Conservation (phyloP, 2,113 vertebrate species). For the Mus spicilegus region DNA sequence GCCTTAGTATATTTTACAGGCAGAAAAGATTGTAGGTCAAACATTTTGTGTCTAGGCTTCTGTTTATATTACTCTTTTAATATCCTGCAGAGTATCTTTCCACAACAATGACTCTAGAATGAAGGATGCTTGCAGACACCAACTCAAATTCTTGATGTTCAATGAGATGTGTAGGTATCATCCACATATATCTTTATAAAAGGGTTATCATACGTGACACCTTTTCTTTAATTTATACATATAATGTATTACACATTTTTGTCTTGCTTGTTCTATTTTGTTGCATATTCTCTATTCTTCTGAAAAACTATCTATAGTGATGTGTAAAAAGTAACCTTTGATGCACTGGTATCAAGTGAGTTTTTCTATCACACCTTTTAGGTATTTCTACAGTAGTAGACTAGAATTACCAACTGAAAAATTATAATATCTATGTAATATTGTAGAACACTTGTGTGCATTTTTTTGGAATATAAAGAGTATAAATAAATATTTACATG, state of each 20-base stretch:
- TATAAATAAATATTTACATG: not conserved
- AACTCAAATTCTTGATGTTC: not conserved
- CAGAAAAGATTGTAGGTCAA: not conserved
- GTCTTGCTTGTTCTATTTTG: not conserved
- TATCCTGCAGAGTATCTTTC: not conserved
- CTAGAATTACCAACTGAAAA: not conserved
- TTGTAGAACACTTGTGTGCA: not conserved
- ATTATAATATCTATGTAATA: not conserved
- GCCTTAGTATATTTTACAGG: not conserved
- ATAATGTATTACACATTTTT: not conserved
- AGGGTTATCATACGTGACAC: not conserved
- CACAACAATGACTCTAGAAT: not conserved
- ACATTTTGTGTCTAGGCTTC: not conserved
- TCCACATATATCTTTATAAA: not conserved
- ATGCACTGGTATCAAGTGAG: not conserved
- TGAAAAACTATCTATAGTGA: not conserved
- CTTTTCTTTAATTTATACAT: not conserved
- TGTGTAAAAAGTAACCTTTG: not conserved
- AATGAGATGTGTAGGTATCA: not conserved
- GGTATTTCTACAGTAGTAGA: not conserved
- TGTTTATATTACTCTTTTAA: not conserved
- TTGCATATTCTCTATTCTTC: not conserved
- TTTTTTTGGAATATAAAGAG: not conserved
- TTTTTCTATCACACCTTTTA: not conserved
- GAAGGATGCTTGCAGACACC: not conserved